Evolutionary conservation across 2,888 invertebrate genomes (phyloP), one percentile per base, ranked within the genome.

Genomic region (Euproctis similis): DNA sequence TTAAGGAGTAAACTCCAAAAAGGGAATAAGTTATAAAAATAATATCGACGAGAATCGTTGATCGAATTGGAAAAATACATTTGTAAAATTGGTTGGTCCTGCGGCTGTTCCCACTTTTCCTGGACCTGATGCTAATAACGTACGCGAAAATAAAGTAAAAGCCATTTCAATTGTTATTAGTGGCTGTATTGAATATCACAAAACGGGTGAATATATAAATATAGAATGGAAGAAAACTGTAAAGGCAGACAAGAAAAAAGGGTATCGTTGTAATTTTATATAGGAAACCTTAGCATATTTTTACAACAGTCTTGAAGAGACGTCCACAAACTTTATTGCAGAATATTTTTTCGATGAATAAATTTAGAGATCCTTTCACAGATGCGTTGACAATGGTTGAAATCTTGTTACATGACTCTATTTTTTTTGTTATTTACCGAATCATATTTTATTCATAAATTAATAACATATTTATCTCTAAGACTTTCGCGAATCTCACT

Each of bases 161-260:
- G 49, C 45, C 51, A 47, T 33, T 42, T 38, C 46, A 42, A 51
- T 50, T 64, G 62, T 63, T 66, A 66, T 63, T 66, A 53, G 50
- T 48, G 31, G 33, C 41, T 34, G 58, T 64, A 68, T 68, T 61
- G 62, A 61, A 67, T 68, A 63, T 65, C 59, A 52, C 58, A 62
- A 60, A 64, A 62, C 53, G 56, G 53, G 49, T 25, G 39, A 35
- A 33, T 39, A 52, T 49, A 49, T n/a, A 48, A 39, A 53, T 53
- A 40, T 50, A 42, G 44, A 47, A 44, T 39, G 50, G 46, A 61
- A 64, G 56, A 55, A 51, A 63, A 65, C 55, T 57, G 46, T 49
- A 53, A 47, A 36, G 26, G 31, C 20, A 29, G 47, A 53, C 51
- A 51, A 48, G 37, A 39, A 58, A 14, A 14, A 6, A 54, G 53